Evolutionary conservation across 2,888 invertebrate genomes (phyloP), one percentile per base, ranked within the genome.

Genomic region (Nomada fabriciana): DNA sequence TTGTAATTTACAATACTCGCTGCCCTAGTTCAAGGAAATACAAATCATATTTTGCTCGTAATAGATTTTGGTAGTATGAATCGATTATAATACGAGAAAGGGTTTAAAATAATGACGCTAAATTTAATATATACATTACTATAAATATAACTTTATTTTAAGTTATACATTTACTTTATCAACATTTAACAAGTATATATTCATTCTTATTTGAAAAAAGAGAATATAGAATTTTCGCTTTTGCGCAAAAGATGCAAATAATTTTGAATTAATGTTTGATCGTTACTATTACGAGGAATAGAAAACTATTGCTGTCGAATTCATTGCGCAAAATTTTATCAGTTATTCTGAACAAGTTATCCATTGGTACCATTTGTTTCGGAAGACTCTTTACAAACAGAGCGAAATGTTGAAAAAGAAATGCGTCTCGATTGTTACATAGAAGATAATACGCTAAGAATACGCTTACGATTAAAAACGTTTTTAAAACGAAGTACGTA

Each of bases 401-500:
- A 43, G 63, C n/a, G 60, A 60, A 59, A 61, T 67, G 60, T 72
- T 65, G 23, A 50, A 61, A 77, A 53, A 47, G 53, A 52, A 64
- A 43, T 80, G 61, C 59, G 79, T 64, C 42, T 43, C 13, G 43
- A 63, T 50, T 78, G 69, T 79, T 79, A 59, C 69, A 29, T 36
- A 55, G 52, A 29, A 78, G 25, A 79, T 79, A 53, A 50, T 50
- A 52, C 43, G 67, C 61, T 73, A 57, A 80, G 50, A 52, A 59
- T 79, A 59, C 50, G 42, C n/a, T 67, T 73, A 67, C 60, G 43
- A 61, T 59, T 71, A 57, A 36, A 74, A 69, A 64, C 42, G 53
- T 47, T 59, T 80, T 82, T 57, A 65, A 82, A 64, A 59, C 52
- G 50, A 69, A 82, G 68, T 53, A 64, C 74, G 7, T 36, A 36